Evolutionary conservation across 2,888 invertebrate species (phyloP).

Genomic region (Drosophila seclusa): DNA sequence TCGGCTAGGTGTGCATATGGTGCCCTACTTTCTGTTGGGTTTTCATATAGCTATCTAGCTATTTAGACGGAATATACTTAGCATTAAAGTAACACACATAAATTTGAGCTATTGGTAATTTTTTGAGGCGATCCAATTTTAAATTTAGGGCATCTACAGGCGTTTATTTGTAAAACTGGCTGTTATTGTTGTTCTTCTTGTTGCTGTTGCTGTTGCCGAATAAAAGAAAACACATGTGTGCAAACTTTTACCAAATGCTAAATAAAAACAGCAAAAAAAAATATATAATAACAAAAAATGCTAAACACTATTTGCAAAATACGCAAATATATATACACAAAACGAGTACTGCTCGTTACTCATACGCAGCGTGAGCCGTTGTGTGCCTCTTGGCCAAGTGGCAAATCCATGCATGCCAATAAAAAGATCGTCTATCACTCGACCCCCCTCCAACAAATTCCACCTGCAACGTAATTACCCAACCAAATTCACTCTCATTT

Average conservation of each 20-base stretch:
- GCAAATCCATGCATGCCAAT: neutral
- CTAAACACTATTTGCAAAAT: slow-evolving; percentile 26
- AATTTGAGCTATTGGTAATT: slow-evolving; percentile 32
- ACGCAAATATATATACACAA: slow-evolving; percentile 2
- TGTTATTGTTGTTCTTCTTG: slow-evolving; percentile 27
- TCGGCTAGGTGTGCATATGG: slow-evolving; percentile 71
- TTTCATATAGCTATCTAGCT: slow-evolving; percentile 9
- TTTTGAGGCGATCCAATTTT: slow-evolving; percentile 25
- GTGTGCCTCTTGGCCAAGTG: slow-evolving; percentile 14
- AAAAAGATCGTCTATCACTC: neutral
- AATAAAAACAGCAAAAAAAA: slow-evolving; percentile 9
- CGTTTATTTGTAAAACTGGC: slow-evolving; percentile 73
- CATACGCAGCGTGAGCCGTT: slow-evolving; percentile 62
- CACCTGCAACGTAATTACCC: neutral
- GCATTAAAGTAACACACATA: slow-evolving; percentile 51
- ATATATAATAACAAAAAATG: slow-evolving; percentile 10
- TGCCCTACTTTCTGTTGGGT: slow-evolving; percentile 64
- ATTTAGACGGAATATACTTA: slow-evolving; percentile 31
- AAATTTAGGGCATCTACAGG: slow-evolving; percentile 74
- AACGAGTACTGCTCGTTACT: slow-evolving; percentile 41
- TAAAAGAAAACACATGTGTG: slow-evolving; percentile 74
- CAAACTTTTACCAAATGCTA: slow-evolving; percentile 62
- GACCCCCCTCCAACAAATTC: neutral
- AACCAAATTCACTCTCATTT: slow-evolving; percentile 56
- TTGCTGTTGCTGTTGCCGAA: slow-evolving; percentile 38